These are phyloP conservation scores for Lytechinus variegatus DNA, from an alignment of 35 echinoderm and acorn worm species.

Conservation along the genomic window DNA sequence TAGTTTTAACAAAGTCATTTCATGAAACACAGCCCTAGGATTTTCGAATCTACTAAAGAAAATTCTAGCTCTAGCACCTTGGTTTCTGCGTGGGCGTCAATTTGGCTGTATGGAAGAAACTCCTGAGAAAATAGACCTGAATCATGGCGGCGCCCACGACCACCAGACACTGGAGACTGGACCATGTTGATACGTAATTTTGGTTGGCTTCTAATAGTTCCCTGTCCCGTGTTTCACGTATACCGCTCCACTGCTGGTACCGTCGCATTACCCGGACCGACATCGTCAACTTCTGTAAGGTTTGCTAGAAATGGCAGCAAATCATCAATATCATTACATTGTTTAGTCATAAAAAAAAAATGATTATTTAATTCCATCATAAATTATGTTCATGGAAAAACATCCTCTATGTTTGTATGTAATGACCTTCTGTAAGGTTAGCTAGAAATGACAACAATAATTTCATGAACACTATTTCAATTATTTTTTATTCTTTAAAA, in stretches of 20 bases:
- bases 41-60: not conserved
- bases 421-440: not conserved
- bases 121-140: constrained; percentile 52
- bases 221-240: constrained; percentile 23
- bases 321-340: not conserved
- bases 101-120: constrained; percentile 46
- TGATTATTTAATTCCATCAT: not conserved
- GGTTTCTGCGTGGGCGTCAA: constrained; percentile 60
- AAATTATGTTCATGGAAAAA: not conserved
- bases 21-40: no score
- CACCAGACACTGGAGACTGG: constrained; percentile 26
- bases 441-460: no score
- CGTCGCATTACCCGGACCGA: constrained; percentile 12
- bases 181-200: constrained; percentile 49
- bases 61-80: constrained; percentile 28
- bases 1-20: no score
- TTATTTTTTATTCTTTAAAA: no score
- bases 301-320: not conserved
- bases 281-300: not conserved
- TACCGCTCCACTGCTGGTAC: constrained; percentile 4
- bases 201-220: constrained; percentile 25
- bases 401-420: not conserved
- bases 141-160: constrained; percentile 35
- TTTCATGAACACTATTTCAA: no score
- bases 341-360: not conserved